Conservation (phyloP, 2,113 vertebrate genomes). For the Petrocephalus zakoni region DNA sequence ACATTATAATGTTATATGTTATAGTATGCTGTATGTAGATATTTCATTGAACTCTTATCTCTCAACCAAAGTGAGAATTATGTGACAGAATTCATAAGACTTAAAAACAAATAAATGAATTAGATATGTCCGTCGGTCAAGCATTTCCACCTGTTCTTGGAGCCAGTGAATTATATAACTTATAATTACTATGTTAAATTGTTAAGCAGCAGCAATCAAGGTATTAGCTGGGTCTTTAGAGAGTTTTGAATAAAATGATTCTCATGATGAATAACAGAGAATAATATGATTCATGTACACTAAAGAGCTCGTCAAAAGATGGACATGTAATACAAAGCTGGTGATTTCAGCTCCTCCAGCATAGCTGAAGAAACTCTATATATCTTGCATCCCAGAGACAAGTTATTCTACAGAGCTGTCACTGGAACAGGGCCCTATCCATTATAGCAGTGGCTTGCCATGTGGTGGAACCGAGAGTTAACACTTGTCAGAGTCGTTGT, state of each 20-base stretch:
- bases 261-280: background rate
- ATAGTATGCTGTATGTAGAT: background rate
- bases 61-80: background rate
- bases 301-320: background rate
- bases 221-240: background rate
- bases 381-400: background rate
- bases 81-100: background rate
- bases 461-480: background rate
- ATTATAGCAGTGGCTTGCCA: background rate
- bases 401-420: background rate
- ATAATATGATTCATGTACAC: background rate
- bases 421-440: background rate
- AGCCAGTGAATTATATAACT: background rate
- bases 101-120: background rate
- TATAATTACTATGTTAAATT: background rate
- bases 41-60: background rate
- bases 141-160: background rate
- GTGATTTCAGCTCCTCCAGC: background rate
- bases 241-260: slow-evolving; percentile 8
- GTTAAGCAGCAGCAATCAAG: background rate
- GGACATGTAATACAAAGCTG: background rate
- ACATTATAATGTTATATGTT: no score
- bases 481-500: background rate
- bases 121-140: background rate
- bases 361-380: background rate